Conservation (phyloP, 2,797 vertebrate species). For the Poecilia wingei region DNA sequence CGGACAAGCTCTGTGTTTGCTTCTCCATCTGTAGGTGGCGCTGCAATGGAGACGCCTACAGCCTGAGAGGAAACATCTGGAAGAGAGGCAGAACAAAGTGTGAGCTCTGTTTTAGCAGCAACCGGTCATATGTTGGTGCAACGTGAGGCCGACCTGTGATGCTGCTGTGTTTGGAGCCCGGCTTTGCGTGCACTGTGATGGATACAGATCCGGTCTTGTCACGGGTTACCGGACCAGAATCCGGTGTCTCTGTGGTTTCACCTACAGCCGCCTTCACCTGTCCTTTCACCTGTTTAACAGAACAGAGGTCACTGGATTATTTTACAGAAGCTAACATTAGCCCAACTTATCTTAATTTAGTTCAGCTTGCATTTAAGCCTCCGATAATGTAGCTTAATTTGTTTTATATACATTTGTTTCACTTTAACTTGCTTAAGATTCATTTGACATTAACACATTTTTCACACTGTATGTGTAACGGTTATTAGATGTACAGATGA, state of each 20-base stretch:
- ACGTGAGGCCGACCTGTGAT: constrained; percentile 82
- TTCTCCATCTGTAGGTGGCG: constrained; percentile 91
- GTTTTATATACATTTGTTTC: neutral
- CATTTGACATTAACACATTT: too few species aligned
- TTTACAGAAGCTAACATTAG: neutral
- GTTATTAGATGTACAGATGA: too few species aligned
- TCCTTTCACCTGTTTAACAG: constrained; percentile 38
- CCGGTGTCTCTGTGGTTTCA: constrained; percentile 13
- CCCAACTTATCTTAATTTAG: neutral
- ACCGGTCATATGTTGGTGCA: neutral
- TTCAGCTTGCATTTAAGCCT: neutral
- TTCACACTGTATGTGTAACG: too few species aligned
- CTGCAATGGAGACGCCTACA: constrained; percentile 88
- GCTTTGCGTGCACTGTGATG: constrained; percentile 87
- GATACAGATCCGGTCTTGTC: constrained; percentile 81
- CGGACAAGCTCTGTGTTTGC: constrained; percentile 90
- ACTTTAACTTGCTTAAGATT: neutral
- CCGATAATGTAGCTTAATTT: neutral
- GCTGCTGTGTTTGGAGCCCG: constrained; percentile 86
- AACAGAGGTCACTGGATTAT: neutral
- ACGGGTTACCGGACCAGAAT: constrained; percentile 74
- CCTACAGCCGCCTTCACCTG: neutral
- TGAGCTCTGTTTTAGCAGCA: neutral
- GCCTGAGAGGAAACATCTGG: constrained; percentile 85
- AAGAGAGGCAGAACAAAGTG: neutral